Evolutionary conservation across 2,797 vertebrate genomes (phyloP).

Genomic region (Poecilia velifera): DNA sequence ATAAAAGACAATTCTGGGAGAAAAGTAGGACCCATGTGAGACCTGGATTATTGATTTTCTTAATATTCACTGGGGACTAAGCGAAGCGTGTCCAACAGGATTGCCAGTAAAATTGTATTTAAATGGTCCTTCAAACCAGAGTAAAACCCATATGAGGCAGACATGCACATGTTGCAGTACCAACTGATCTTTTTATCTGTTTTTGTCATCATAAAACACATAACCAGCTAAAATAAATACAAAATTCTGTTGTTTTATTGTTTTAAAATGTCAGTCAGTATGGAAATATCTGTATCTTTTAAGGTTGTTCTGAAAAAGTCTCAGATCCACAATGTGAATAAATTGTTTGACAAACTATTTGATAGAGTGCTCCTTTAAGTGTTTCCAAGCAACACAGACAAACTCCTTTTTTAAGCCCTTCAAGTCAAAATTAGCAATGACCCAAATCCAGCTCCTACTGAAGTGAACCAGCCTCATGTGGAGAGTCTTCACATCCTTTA

Average conservation of each 20-base stretch:
- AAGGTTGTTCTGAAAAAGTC: background rate
- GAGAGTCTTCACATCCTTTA: constrained; percentile 19
- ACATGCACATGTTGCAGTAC: background rate
- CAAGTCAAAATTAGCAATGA: constrained; percentile 26
- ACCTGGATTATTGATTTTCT: background rate
- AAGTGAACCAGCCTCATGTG: background rate
- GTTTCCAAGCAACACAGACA: constrained; percentile 16
- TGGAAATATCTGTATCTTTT: background rate
- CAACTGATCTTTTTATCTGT: background rate
- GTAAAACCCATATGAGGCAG: background rate
- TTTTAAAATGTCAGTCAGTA: background rate
- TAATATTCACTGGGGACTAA: background rate
- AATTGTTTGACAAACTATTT: background rate
- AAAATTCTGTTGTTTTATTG: background rate
- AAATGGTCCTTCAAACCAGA: background rate
- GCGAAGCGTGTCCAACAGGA: background rate
- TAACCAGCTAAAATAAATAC: background rate
- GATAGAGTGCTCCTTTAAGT: constrained; percentile 17
- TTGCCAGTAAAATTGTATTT: background rate
- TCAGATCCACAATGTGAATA: background rate
- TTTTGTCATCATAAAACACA: background rate
- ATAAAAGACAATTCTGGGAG: background rate
- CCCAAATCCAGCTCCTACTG: constrained; percentile 1
- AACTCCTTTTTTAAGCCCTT: constrained; percentile 60
- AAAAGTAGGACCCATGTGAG: background rate